Base-by-base conservation (phyloP, 30 jellyfish, hydroid and myxozoan genomes). In the Aurelia coerulea region DNA sequence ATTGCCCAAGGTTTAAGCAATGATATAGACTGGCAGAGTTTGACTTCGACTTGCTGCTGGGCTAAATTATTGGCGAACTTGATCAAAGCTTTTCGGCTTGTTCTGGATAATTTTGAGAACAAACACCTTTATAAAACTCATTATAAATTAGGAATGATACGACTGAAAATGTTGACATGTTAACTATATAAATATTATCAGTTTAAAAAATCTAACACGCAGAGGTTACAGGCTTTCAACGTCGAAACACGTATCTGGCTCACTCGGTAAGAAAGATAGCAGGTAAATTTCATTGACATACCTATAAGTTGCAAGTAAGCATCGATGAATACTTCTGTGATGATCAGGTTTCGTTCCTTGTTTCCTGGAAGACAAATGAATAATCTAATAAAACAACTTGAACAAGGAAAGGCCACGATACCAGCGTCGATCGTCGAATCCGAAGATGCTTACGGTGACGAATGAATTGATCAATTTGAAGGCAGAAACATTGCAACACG, bases 241-340 rank as follows among this genome's bases (percentile, higher is more conserved):
- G n/a, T n/a, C n/a, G n/a, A n/a, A 60, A 60, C 32, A 16, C 8
- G 5, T 11, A 3, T 17, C 23, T 60, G 23, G 31, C 4, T 3
- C 6, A 60, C 69, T 11, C 69, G 5, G 32, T 17, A 16, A 3
- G 13, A 16, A 17, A 14, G 4, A 16, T 3, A 16, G 32, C 5
- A 60, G 69, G 32, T 7, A 17, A 16, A 17, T 17, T 3, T 60
- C 10, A 60, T 5, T 33, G 13, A 23, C 75, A 65, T 84, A 85
- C 96, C 98, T 3, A 91, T 78, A 23, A 91, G 39, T 49, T 85
- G 86, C 32, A 91, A 62, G 62, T 91, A 91, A 8, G 88, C 92
- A 34, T 85, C 90, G 62, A 86, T 84, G 66, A 92, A 92, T 6
- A 92, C 89, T 62, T 92, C 98, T 11, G 92, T 86, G 81, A 87